Base-by-base conservation (phyloP, 2,113 vertebrate species). In the Hystrix brachyura region DNA sequence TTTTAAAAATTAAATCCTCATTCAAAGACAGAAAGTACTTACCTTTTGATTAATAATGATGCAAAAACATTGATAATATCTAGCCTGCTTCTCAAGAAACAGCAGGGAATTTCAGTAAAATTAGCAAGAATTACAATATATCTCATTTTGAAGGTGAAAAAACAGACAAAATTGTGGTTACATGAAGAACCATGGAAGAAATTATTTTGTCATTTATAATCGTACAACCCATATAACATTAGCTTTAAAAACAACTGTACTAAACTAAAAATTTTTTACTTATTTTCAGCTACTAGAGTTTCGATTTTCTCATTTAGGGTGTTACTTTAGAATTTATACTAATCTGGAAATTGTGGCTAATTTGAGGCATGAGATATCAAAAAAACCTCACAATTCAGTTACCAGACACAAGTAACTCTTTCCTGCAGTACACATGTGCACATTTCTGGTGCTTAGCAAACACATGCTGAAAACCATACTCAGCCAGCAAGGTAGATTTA, bases 401-500 rank as follows among this genome's bases (percentile, higher is more conserved):
- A 51, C 8, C 62, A 80, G 34, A 14, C 34, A 43, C 64, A 25
- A 87, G 46, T 57, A 57, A 87, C 81, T 90, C 46, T 91, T 95
- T 38, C 87, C 34, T 55, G 34, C 3, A 72, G 9, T 57, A 62
- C 51, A n/a, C 71, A 34, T 10, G 18, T 86, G 51, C 23, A 87
- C 46, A 46, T 84, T 91, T 96, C 83, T 95, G 13, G 6, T 84
- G 29, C 34, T 94, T 92, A 91, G 93, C 29, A 65, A 88, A 78
- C 43, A 94, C 46, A 90, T 4, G 18, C 25, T 93, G 43, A 71
- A 89, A 90, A 90, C 7, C 0, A 1, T 84, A n/a, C 71, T 94
- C 94, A 19, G 46, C 46, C 59, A 76, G 81, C 18, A 46, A 74
- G 21, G 57, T 67, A 95, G 91, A 96, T 97, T 97, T 97, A 97